These are phyloP conservation scores for Microcaecilia unicolor DNA, from an alignment of 2,797 vertebrate species.

Conservation along the genomic window DNA sequence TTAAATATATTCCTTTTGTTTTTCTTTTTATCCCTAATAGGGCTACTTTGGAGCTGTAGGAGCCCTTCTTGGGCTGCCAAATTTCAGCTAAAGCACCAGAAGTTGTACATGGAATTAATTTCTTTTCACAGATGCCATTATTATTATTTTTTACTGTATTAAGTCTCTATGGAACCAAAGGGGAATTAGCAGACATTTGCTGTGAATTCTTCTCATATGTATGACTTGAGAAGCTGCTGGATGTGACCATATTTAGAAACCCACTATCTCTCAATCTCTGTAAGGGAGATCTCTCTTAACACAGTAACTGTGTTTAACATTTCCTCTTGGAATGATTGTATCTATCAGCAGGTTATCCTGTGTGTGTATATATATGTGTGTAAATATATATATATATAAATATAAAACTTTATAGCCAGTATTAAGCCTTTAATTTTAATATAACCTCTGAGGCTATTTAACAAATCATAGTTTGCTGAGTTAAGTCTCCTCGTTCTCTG, in stretches of 20 bases:
- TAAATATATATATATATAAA: conserved; percentile 20
- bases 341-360: too few relatives aligned
- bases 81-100: conserved; percentile 54
- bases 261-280: background rate
- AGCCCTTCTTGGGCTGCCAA: conserved; percentile 66
- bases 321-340: conserved; percentile 23
- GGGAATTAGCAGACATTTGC: conserved; percentile 18
- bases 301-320: conserved; percentile 18
- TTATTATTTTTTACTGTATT: conserved; percentile 10
- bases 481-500: too few relatives aligned
- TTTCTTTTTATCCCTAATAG: conserved; percentile 25
- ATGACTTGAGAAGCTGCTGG: conserved; percentile 31
- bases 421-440: conserved; percentile 28
- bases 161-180: conserved; percentile 34
- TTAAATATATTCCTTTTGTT: background rate
- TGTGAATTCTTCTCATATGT: conserved; percentile 28
- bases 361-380: too few relatives aligned
- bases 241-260: conserved; percentile 16
- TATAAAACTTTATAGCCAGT: conserved; percentile 27
- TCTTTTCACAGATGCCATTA: conserved; percentile 13
- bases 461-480: too few relatives aligned
- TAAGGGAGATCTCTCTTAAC: background rate
- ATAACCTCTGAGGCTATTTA: conserved; percentile 43
- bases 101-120: conserved; percentile 25
- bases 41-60: conserved; percentile 73